Evolutionary conservation across 1,140 invertebrate species (phyloP), one percentile per base, ranked within the genome.

Genomic region (Drosophila sechellia): DNA sequence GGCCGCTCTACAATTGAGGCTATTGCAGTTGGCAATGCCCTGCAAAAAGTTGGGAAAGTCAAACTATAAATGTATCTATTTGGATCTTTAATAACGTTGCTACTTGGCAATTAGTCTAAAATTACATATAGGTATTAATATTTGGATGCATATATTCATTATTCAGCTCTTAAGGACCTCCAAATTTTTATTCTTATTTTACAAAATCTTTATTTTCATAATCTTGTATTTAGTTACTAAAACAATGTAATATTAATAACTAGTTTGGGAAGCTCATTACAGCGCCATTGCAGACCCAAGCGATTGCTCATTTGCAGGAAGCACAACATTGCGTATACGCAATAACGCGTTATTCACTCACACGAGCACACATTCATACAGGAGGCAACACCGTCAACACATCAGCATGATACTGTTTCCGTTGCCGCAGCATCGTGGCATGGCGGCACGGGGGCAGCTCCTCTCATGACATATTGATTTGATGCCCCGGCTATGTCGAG

Each of bases 391-490:
- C 43, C 74, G 83, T 79, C 84, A 79, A 87, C 83, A 87, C 83
- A 87, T 87, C 83, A 76, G 68, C 79, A 54, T 70, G 68, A 70
- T 71, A 57, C 50, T 73, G 58, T 81, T 60, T 73, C 55, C 56
- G 56, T 42, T 72, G 77, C 63, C 65, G 70, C 57, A 78, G 69
- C 57, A 83, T 43, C 69, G 31, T 27, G 27, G 27, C 5, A 27
- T 0, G 55, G 43, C 53, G 66, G 49, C 43, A 55, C 27, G 59
- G 17, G 52, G 49, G 48, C 39, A 57, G 57, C 70, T 63, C 66
- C 63, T 69, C 84, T 84, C 86, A 86, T 90, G 86, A 86, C 86
- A 90, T 90, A 90, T 90, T 90, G 86, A 90, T 90, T 90, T 90
- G 86, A 90, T 90, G 86, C 75, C 81, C 70, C 59, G 72, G 87